Base-by-base conservation (phyloP, 2,113 vertebrate species). In the Takifugu bimaculatus region DNA sequence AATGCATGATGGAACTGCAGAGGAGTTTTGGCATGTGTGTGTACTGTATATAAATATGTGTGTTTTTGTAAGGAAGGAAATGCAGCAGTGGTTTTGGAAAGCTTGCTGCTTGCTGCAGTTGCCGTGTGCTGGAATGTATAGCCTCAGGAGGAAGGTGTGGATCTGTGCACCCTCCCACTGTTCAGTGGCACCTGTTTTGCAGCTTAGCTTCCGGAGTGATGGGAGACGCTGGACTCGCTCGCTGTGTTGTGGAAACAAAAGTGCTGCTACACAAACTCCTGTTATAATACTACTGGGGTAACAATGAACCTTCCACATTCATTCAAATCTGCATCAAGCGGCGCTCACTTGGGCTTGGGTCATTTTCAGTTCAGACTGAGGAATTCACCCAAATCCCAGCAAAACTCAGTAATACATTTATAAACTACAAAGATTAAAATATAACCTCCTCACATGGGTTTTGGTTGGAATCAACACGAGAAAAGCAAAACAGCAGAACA, bases 121-220 rank as follows among this genome's bases (percentile, higher is more conserved):
- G 12, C 20, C 64, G 10, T 56, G 59, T 61, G 67, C 13, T 83
- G 80, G 85, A 88, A 88, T 87, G 83, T 78, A 65, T 85, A 60
- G 74, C 85, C 80, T 35, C 68, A 74, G 82, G 85, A 74, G 66
- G 63, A 66, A 54, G 80, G 80, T 35, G 80, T 75, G 80, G 63
- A 60, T 15, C 50, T 0, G 4, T 60, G 59, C 70, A 45, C 74
- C 70, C 79, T 77, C 70, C 47, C 66, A 27, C 70, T 74, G 79
- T 87, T 79, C 69, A 10, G 44, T 47, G 77, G 78, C 84, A 88
- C 83, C 87, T 88, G 88, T 87, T 87, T 85, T 77, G 73, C 64
- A 75, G 77, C 75, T 83, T 76, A 76, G 74, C 67, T 77, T 32
- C 67, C 57, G 63, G 54, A 70, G 44, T 26, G 35, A 69, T 53